Base-by-base conservation (phyloP, 2,888 invertebrate genomes). In the Ditylenchus weischeri region DNA sequence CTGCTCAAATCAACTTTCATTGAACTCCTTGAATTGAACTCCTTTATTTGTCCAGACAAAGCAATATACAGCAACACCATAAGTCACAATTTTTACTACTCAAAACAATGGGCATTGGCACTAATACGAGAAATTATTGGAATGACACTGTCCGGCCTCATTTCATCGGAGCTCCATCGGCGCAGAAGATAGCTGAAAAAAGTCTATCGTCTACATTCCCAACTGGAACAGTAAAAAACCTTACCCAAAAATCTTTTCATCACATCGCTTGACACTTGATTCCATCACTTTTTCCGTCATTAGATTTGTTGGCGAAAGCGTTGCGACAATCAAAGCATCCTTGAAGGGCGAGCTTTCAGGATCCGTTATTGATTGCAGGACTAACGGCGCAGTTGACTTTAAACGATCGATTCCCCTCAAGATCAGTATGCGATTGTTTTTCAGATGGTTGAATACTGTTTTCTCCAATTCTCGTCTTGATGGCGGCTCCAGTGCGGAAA, bases 291-390 rank as follows among this genome's bases (percentile, higher is more conserved):
- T 10, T 35, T 36, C 23, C 2, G 38, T 59, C 35, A 43, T 5
- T 43, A 13, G 38, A 1, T 4, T 10, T 10, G 35, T 3, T 11
- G 48, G 62, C 23, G 62, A 62, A 1, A 62, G 43, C 62, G 62
- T 62, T 11, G 8, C 62, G 19, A 62, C 23, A 29, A 62, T 38
- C 36, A 62, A 21, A 1, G 48, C 36, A n/a, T 62, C 11, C 23
- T 62, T 62, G 62, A 72, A 64, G 18, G 73, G 69, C 7, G 73
- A 57, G 18, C 47, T 72, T 8, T 73, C 73, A 19, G 57, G 62
- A 50, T 73, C 73, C 23, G 72, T 50, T 21, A 74, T 21, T 19
- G 60, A 48, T 35, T 73, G 73, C 3, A 73, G 51, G 19, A 74
- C 63, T 4, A 73, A 49, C 19, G 73, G 73, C 7, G 72, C 62